These are phyloP conservation scores for Hyalella azteca DNA, from an alignment of 2,888 invertebrate genomes.

Conservation along the genomic window DNA sequence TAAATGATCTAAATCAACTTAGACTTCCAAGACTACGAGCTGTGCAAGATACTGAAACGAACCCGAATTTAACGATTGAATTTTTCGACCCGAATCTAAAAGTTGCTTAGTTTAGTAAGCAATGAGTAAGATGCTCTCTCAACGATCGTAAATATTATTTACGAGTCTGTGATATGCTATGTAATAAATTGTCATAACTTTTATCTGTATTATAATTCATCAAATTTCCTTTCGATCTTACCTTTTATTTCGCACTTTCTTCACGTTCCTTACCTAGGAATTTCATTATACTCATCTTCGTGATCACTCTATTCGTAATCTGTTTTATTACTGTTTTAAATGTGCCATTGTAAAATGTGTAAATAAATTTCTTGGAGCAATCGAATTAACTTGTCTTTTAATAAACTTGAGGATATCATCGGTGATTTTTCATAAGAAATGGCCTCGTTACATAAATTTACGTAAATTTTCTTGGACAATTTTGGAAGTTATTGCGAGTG, in stretches of 20 bases:
- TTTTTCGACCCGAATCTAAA: background rate
- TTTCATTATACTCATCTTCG: background rate
- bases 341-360: slow-evolving; percentile 14
- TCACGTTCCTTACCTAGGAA: background rate
- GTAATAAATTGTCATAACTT: background rate
- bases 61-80: background rate
- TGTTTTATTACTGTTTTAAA: background rate
- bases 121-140: no score
- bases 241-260: no score
- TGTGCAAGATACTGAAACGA: background rate
- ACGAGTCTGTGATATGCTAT: background rate
- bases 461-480: no score
- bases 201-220: no score
- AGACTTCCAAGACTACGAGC: background rate
- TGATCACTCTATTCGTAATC: background rate
- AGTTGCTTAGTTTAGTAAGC: no score
- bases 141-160: no score
- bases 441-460: no score
- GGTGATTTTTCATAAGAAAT: no score
- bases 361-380: slow-evolving; percentile 6
- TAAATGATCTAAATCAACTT: background rate
- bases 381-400: no score
- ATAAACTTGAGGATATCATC: no score
- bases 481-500: no score
- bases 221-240: no score